phyloP scores from a whole-genome alignment of 2,888 invertebrate species.

The Sympetrum striolatum region DNA sequence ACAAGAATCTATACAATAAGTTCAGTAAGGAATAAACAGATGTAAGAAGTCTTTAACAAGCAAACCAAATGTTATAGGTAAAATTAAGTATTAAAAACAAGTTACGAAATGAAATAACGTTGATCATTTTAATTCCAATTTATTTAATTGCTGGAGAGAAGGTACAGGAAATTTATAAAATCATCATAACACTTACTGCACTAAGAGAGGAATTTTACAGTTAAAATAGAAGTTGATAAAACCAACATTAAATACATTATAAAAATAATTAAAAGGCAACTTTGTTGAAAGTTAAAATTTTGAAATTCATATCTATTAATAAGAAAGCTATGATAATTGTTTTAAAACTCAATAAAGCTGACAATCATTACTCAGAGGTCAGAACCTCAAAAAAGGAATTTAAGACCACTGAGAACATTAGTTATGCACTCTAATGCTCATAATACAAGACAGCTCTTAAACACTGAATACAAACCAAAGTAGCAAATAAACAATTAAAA shows the following conservation, averaged over 20 bases:
- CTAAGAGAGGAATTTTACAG: neutral
- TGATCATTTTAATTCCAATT: neutral
- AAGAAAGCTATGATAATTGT: neutral
- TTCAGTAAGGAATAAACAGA: too few relatives aligned
- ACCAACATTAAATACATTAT: neutral
- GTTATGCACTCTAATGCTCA: neutral
- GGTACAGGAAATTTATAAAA: neutral
- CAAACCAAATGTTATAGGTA: too few relatives aligned
- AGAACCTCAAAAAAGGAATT: neutral
- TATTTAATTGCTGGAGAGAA: neutral
- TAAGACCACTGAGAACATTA: neutral
- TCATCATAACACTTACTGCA: neutral
- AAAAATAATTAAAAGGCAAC: neutral
- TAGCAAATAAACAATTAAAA: neutral
- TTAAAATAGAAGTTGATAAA: neutral
- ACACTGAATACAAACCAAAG: neutral
- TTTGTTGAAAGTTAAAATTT: neutral
- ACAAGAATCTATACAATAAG: too few relatives aligned
- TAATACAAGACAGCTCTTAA: neutral
- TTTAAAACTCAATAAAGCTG: neutral
- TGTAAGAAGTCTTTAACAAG: too few relatives aligned
- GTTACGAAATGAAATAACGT: slow-evolving; percentile 22
- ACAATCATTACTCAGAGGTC: neutral
- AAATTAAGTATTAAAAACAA: too few relatives aligned
- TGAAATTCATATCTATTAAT: neutral